A percentile compares a stretch with the other conserved stretches of the same genome.
These are phyloP conservation scores for Leptopterna dolabrata DNA, from an alignment of 2,888 invertebrate genomes.

Conservation along the genomic window DNA sequence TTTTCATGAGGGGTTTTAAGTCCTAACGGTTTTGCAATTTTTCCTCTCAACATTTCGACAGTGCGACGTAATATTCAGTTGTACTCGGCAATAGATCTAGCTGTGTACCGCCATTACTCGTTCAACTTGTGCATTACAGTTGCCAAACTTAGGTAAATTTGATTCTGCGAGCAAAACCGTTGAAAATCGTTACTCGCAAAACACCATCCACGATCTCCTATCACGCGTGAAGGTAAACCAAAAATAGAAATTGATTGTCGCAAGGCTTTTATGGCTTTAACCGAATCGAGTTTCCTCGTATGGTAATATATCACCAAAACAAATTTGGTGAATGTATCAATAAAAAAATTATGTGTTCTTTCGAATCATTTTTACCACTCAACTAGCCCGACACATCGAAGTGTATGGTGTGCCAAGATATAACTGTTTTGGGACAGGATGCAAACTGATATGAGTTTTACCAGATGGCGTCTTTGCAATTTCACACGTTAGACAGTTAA, in stretches of 20 bases:
- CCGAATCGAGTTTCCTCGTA: slow-evolving; percentile 63
- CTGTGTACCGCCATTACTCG: slow-evolving; percentile 6
- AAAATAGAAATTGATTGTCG: slow-evolving; percentile 58
- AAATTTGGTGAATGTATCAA: slow-evolving; percentile 59
- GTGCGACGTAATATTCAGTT: slow-evolving; percentile 19
- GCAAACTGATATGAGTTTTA: slow-evolving; percentile 63
- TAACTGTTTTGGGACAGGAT: slow-evolving; percentile 64
- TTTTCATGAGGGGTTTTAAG: not conserved
- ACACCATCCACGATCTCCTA: no score
- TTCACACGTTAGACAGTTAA: slow-evolving; percentile 65
- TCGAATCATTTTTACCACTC: slow-evolving; percentile 62
- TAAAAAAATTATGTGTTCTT: slow-evolving; percentile 63
- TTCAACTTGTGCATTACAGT: slow-evolving; percentile 62
- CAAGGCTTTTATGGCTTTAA: slow-evolving; percentile 57
- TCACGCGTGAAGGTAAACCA: slow-evolving; percentile 57
- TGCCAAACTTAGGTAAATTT: slow-evolving; percentile 60
- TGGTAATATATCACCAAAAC: slow-evolving; percentile 14
- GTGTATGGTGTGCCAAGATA: slow-evolving; percentile 65
- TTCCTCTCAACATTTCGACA: slow-evolving; percentile 14
- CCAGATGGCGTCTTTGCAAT: slow-evolving; percentile 64
- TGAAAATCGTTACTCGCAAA: no score
- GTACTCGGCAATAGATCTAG: slow-evolving; percentile 6
- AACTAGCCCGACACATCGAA: slow-evolving; percentile 63
- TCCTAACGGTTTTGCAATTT: not conserved
- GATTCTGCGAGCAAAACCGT: no score